These are phyloP conservation scores for Suricata suricatta DNA, from an alignment of 2,113 vertebrate genomes.

Conservation along the genomic window DNA sequence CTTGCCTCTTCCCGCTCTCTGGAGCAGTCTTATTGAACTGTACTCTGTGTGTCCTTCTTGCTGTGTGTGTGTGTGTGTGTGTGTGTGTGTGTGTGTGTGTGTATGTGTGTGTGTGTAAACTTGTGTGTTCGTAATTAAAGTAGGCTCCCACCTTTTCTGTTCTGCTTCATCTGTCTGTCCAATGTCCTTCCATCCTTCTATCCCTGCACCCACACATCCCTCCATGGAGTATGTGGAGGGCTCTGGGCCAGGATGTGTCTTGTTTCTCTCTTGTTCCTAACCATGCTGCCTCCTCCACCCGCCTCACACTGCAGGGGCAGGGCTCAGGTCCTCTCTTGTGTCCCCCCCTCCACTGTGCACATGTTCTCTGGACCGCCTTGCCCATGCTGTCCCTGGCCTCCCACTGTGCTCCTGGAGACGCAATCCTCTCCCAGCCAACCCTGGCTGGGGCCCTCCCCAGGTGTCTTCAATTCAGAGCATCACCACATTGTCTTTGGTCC, in stretches of 20 bases:
- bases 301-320: not conserved
- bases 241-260: not conserved
- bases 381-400: not conserved
- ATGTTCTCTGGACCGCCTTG: not conserved
- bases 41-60: not conserved
- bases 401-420: not conserved
- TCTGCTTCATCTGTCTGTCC: not conserved
- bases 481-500: not conserved
- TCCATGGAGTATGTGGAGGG: not conserved
- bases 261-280: not conserved
- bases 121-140: not conserved
- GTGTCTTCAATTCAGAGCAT: not conserved
- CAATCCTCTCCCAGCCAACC: not conserved
- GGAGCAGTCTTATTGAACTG: not conserved
- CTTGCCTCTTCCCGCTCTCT: fast-evolving
- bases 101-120: not conserved
- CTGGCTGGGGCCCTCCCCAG: not conserved
- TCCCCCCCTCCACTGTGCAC: no score
- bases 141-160: not conserved
- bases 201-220: no score
- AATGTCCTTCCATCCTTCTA: not conserved
- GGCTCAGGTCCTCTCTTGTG: not conserved
- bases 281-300: not conserved
- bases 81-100: not conserved
- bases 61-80: not conserved